Evolutionary conservation across 92 coral and sea anemone genomes (phyloP), one percentile per base, ranked within the genome.

Genomic region (Scolanthus callimorphus): DNA sequence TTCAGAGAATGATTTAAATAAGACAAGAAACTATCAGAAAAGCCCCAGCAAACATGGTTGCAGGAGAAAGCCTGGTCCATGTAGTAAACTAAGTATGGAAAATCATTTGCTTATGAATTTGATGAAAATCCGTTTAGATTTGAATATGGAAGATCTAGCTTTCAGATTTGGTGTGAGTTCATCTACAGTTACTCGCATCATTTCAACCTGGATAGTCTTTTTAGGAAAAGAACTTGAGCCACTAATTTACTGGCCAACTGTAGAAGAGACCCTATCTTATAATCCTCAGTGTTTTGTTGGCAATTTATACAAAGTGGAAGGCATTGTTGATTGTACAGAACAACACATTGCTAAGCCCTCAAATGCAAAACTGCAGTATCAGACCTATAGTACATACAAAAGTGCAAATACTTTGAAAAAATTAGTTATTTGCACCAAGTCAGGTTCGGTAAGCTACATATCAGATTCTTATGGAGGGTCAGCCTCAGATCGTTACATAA

Each of bases 231-330:
- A 83, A 38, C 51, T 83, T 29, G 25, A 20, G 58, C 71, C 68
- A 20, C 74, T 83, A 10, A 59, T 83, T 4, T 20, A 56, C 58
- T 77, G 90, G 85, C 90, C 81, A 77, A 83, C 49, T 3, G 19
- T 28, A 24, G 62, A 60, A 47, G 72, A 67, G 31, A 39, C 23
- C 13, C 38, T 25, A 20, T 27, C 25, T 0, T 73, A 51, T 28
- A 62, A 73, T 62, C 79, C 71, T 39, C 63, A 73, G 6, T 63
- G 65, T 51, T 62, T 73, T 30, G n/a, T n/a, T n/a, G 65, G 56
- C 2, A 43, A 19, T 8, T 52, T 39, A 11, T 55, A 28, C 39
- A 63, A 63, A 39, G 71, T 51, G 3, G 41, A 22, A 6, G 64
- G 64, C 3, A 61, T 73, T 43, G 53, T 62, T 50, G 72, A 63